Evolutionary conservation across 2,113 vertebrate genomes (phyloP), one percentile per base, ranked within the genome.

Genomic region (Scortum barcoo): DNA sequence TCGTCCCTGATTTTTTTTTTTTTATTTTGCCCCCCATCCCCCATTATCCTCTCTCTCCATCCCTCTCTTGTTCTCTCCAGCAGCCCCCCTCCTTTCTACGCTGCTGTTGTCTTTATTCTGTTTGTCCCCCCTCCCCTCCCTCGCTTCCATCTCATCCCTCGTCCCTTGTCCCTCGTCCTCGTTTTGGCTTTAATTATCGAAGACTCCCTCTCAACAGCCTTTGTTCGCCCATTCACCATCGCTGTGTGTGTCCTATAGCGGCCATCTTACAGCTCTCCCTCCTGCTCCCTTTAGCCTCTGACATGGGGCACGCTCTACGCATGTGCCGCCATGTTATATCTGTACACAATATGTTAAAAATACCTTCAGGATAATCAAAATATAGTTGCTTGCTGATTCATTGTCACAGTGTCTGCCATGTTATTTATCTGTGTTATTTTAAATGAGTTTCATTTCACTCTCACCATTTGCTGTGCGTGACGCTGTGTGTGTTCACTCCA

Each of bases 171-270:
- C 92, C 92, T 86, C 86, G 80, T 89, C 90, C 88, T 92, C 74
- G 19, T 94, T 94, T 93, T 93, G 86, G 91, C 88, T 93, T 95
- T 95, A 95, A 96, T 95, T 94, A 93, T 94, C 91, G 80, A 91
- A 92, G 90, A 90, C 91, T 94, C 89, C 90, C 93, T 87, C 93
- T 93, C 82, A 84, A 84, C 89, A 71, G 87, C 93, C 93, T 95
- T 95, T 95, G 93, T 95, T 92, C 80, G 80, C 87, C 90, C 61
- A 74, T 92, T 86, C 82, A 80, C 87, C 78, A 84, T 83, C 86
- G 24, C 87, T 71, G 87, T 94, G 90, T 93, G 92, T 91, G 94
- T 92, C 89, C 84, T 87, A 60, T 56, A 78, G 91, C 92, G 89
- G 94, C 94, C 95, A 95, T 96, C 90, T 95, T 96, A 90, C 82